Conservation (phyloP, 2,888 invertebrate genomes). For the Hypsopygia costalis region DNA sequence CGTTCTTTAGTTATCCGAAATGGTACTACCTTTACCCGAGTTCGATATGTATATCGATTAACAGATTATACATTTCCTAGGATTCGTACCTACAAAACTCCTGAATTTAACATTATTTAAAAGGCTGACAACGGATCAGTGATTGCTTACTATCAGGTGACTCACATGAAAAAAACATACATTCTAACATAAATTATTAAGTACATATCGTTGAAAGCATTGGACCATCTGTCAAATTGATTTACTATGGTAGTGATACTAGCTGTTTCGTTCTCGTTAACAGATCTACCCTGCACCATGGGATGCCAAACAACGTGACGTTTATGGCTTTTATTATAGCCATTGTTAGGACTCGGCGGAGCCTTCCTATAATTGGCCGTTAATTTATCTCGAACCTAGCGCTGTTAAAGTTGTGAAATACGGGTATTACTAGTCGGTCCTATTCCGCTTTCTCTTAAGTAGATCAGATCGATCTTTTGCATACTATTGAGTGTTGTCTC, state of each 20-base stretch:
- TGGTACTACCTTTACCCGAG: too few species aligned
- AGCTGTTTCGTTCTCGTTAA: constrained; percentile 67
- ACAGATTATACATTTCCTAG: too few species aligned
- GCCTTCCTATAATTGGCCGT: constrained; percentile 48
- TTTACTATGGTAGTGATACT: constrained; percentile 45
- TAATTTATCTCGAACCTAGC: constrained; percentile 20
- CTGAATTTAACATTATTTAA: too few species aligned
- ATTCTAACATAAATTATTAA: too few species aligned
- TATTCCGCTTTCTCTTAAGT: not conserved
- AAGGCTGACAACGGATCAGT: too few species aligned
- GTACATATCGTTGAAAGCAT: not conserved
- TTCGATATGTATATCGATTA: too few species aligned
- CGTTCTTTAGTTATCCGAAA: too few species aligned
- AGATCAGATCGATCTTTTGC: not conserved
- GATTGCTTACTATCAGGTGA: too few species aligned
- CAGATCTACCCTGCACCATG: constrained; percentile 62
- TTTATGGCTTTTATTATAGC: constrained; percentile 64
- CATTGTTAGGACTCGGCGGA: constrained; percentile 50
- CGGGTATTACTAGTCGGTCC: not conserved
- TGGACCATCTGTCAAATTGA: constrained; percentile 6
- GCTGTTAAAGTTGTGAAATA: constrained; percentile 14
- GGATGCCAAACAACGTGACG: constrained; percentile 65
- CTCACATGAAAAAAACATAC: too few species aligned
- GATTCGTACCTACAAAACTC: too few species aligned
- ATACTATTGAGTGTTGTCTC: too few species aligned